These are phyloP conservation scores for Epizoanthus scotinus DNA, from an alignment of 92 coral and sea anemone genomes.

Conservation along the genomic window DNA sequence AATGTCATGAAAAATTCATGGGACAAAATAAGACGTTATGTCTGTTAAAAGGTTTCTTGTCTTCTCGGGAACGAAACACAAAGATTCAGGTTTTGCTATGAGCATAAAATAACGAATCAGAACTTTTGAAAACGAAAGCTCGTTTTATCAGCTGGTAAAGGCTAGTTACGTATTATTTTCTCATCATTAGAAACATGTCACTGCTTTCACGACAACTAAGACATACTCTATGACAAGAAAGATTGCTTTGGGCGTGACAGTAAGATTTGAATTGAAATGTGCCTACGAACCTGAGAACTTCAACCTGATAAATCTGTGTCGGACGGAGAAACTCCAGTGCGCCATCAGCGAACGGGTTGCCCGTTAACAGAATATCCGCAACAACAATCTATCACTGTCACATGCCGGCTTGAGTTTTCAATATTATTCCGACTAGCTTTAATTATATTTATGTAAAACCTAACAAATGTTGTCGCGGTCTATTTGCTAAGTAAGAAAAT, in stretches of 20 bases:
- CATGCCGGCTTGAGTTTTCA: background rate
- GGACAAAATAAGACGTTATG: background rate
- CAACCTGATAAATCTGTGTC: background rate
- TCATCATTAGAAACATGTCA: background rate
- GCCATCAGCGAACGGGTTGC: background rate
- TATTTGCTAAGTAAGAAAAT: conserved; percentile 21
- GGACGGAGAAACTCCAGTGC: background rate
- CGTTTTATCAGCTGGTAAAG: no score
- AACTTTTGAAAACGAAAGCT: no score
- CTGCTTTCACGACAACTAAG: no score
- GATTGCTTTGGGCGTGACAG: background rate
- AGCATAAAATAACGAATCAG: background rate
- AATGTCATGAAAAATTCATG: conserved; percentile 2
- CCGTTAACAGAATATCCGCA: conserved; percentile 2
- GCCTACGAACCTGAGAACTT: conserved; percentile 1
- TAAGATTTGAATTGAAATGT: background rate
- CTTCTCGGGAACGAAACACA: background rate
- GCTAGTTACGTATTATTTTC: background rate
- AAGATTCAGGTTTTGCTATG: background rate
- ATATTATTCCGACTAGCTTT: background rate
- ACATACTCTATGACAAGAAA: background rate
- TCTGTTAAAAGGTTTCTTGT: background rate
- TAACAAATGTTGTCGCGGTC: conserved; percentile 11
- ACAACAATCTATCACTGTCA: conserved; percentile 4
- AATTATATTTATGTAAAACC: conserved; percentile 11